A percentile compares a stretch with the other conserved stretches of the same genome.
Evolutionary conservation across 1,140 invertebrate genomes (phyloP).

Genomic region (Panagrolaimus sp.): DNA sequence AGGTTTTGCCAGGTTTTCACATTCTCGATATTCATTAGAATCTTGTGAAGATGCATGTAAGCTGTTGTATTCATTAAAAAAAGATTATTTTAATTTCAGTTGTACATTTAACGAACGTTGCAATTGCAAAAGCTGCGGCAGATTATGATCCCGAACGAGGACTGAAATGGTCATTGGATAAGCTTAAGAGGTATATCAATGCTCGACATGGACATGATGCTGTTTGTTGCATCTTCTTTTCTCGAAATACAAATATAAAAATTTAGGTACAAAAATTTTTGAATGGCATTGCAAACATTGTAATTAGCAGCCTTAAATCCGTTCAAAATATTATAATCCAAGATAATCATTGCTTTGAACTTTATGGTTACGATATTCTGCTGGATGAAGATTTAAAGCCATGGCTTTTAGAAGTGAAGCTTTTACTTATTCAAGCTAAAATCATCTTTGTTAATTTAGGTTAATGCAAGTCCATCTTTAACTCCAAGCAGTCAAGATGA

Average conservation of each 20-base stretch:
- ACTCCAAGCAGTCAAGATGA: conserved; percentile 63
- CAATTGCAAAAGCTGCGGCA: conserved; percentile 62
- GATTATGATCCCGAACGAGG: conserved; percentile 63
- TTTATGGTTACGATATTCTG: conserved; percentile 63
- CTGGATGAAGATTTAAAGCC: conserved; percentile 60
- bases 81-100: conserved; percentile 48
- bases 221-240: conserved; percentile 37
- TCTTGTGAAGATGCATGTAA: conserved; percentile 19
- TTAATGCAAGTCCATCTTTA: conserved; percentile 63
- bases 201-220: conserved; percentile 60
- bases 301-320: conserved; percentile 60
- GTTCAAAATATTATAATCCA: conserved; percentile 59
- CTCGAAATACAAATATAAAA: conserved; percentile 10
- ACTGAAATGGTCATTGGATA: conserved; percentile 62
- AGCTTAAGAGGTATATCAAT: conserved; percentile 59
- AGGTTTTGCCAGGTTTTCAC: conserved; percentile 63
- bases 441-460: conserved; percentile 55
- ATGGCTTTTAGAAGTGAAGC: conserved; percentile 40
- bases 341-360: conserved; percentile 63
- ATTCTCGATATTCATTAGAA: conserved; percentile 49
- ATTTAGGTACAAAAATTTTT: conserved; percentile 59
- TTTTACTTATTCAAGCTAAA: neutral
- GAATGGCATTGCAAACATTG: conserved; percentile 60
- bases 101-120: conserved; percentile 63
- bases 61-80: neutral